Percentiles rank a stretch among this genome's conserved stretches.
Evolutionary conservation across 2,888 invertebrate genomes (phyloP).

Genomic region (Hydrotaea diabolus): DNA sequence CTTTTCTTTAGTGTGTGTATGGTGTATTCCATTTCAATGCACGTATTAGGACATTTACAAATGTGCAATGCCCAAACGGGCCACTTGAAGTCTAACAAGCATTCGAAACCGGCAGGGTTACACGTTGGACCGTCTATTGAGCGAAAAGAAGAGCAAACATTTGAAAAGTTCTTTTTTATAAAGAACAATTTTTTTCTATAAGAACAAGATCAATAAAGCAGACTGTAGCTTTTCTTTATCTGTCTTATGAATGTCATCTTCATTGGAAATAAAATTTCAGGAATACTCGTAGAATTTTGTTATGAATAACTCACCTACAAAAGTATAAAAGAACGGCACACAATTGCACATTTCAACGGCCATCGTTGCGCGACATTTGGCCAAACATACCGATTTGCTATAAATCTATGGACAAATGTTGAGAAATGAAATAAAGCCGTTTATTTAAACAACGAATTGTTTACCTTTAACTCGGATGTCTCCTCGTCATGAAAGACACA

Average conservation of each 20-base stretch:
- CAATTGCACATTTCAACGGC: slow-evolving; percentile 83
- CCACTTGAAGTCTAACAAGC: slow-evolving; percentile 78
- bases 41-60: slow-evolving; percentile 78
- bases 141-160: no score
- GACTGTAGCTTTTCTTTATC: no score
- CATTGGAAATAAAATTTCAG: no score
- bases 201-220: no score
- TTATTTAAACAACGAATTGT: not conserved
- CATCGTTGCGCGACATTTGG: slow-evolving; percentile 81
- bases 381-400: slow-evolving; percentile 77
- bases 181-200: no score
- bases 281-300: no score
- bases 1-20: slow-evolving; percentile 77
- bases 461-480: slow-evolving; percentile 78
- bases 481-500: slow-evolving; percentile 83
- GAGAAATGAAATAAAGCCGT: not conserved
- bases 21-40: slow-evolving; percentile 76
- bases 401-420: slow-evolving; percentile 72
- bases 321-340: slow-evolving; percentile 82
- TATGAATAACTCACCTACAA: slow-evolving; percentile 73
- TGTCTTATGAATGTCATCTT: no score
- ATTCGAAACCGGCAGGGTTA: slow-evolving; percentile 77
- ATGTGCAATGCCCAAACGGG: slow-evolving; percentile 78
- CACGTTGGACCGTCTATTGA: slow-evolving; percentile 74
- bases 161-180: no score